Percentiles rank a stretch among this genome's conserved stretches.
Conservation (phyloP, 2,888 invertebrate species). For the Lampropteryx suffumata region DNA sequence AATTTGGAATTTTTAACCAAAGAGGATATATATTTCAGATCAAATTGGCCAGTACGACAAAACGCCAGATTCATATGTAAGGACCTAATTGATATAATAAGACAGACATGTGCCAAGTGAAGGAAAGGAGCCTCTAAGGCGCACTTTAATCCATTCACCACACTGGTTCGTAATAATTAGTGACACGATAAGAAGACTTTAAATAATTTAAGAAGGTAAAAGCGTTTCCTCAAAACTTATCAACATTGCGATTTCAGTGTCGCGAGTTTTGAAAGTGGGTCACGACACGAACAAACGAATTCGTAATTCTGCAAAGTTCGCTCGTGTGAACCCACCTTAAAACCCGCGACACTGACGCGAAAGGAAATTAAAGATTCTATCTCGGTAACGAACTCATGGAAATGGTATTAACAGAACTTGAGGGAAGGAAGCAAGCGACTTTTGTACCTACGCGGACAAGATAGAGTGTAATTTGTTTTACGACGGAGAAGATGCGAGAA, state of each 20-base stretch:
- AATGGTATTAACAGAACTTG: slow-evolving; percentile 57
- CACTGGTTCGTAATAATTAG: too few relatives aligned
- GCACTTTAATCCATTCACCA: too few relatives aligned
- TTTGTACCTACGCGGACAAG: slow-evolving; percentile 27
- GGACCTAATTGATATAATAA: too few relatives aligned
- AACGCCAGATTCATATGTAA: too few relatives aligned
- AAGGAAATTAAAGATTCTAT: slow-evolving; percentile 79
- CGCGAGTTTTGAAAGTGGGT: slow-evolving; percentile 14
- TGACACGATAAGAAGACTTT: too few relatives aligned
- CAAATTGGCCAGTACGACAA: too few relatives aligned
- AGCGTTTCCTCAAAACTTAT: not conserved
- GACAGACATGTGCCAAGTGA: too few relatives aligned
- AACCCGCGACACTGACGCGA: slow-evolving; percentile 48
- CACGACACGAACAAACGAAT: slow-evolving; percentile 15
- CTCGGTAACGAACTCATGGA: slow-evolving; percentile 63
- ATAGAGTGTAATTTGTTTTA: slow-evolving; percentile 23
- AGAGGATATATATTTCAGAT: too few relatives aligned
- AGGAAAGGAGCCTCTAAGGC: too few relatives aligned
- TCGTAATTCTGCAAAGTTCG: slow-evolving; percentile 25
- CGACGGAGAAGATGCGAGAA: not conserved
- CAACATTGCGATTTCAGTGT: not conserved
- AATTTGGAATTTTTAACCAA: too few relatives aligned
- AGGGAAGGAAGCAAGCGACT: slow-evolving; percentile 29
- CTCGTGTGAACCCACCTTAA: slow-evolving; percentile 19
- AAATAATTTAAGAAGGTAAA: too few relatives aligned